phyloP scores from a whole-genome alignment of 2,888 invertebrate species.

The Amblyteles armatorius region DNA sequence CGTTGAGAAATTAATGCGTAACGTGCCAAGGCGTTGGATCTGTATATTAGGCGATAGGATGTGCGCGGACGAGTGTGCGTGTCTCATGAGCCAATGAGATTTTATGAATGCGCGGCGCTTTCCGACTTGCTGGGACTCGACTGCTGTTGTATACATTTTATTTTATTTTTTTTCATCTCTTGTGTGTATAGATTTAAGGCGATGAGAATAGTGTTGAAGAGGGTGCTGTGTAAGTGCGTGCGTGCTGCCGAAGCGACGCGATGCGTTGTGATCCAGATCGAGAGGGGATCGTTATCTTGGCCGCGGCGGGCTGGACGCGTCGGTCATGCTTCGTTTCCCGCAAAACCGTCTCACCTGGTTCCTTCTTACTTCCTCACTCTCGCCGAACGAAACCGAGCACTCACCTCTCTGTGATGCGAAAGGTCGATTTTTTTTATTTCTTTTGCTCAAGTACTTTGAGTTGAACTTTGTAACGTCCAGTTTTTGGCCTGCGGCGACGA shows the following conservation, averaged over 20 bases:
- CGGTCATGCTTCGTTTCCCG: conserved; percentile 82
- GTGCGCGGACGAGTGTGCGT: conserved; percentile 8
- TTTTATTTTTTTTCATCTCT: neutral
- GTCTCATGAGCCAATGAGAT: conserved; percentile 14
- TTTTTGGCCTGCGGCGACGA: neutral
- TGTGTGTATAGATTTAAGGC: neutral
- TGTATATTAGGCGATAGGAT: neutral
- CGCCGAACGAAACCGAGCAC: conserved; percentile 40
- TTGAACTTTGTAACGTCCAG: conserved; percentile 8
- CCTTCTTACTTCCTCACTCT: conserved; percentile 70
- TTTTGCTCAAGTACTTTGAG: neutral
- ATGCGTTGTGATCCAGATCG: conserved; percentile 82
- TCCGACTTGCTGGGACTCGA: neutral
- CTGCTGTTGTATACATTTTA: neutral
- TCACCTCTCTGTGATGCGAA: conserved; percentile 50
- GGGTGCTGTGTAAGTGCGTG: conserved; percentile 61
- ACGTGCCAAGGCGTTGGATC: neutral
- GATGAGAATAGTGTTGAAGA: neutral
- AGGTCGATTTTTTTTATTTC: conserved; percentile 2
- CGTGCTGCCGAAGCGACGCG: conserved; percentile 74
- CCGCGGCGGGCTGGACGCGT: conserved; percentile 74
- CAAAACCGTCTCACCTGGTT: conserved; percentile 83
- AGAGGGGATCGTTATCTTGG: conserved; percentile 82
- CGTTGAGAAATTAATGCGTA: neutral
- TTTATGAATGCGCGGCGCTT: conserved; percentile 31